phyloP scores from a whole-genome alignment of 2,113 vertebrate species.

The Geococcyx californianus region DNA sequence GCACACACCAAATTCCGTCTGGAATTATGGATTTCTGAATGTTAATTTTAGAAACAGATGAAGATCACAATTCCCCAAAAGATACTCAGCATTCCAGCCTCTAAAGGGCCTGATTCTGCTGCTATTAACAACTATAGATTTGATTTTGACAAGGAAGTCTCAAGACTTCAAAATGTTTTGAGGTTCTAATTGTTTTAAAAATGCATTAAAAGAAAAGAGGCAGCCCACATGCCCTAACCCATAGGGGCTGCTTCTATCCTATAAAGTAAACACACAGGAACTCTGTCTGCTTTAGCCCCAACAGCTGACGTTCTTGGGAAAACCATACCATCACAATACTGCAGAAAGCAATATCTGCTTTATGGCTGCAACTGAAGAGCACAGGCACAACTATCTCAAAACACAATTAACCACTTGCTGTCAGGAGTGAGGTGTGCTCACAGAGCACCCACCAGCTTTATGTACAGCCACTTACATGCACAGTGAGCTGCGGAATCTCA shows the following conservation, averaged over 20 bases:
- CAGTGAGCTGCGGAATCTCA: background rate
- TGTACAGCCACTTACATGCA: background rate
- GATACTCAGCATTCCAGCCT: background rate
- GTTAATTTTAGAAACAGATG: background rate
- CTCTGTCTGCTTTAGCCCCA: background rate
- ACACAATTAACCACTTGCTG: background rate
- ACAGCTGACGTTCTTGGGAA: background rate
- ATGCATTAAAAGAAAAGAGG: background rate
- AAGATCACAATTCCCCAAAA: background rate
- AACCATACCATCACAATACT: accelerated
- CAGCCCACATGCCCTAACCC: background rate
- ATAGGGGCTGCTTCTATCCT: background rate
- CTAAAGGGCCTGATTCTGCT: background rate
- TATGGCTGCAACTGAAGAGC: background rate
- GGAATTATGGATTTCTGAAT: background rate
- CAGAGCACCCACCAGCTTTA: background rate
- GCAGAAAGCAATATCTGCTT: background rate
- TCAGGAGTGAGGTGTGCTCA: background rate
- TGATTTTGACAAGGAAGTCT: background rate
- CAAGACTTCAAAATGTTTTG: background rate
- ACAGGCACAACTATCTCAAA: accelerated
- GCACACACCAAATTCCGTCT: background rate
- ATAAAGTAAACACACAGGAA: background rate
- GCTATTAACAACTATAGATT: background rate
- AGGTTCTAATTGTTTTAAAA: background rate